These are phyloP conservation scores for Chaetura pelagica DNA, from an alignment of 2,113 vertebrate species.

Conservation along the genomic window DNA sequence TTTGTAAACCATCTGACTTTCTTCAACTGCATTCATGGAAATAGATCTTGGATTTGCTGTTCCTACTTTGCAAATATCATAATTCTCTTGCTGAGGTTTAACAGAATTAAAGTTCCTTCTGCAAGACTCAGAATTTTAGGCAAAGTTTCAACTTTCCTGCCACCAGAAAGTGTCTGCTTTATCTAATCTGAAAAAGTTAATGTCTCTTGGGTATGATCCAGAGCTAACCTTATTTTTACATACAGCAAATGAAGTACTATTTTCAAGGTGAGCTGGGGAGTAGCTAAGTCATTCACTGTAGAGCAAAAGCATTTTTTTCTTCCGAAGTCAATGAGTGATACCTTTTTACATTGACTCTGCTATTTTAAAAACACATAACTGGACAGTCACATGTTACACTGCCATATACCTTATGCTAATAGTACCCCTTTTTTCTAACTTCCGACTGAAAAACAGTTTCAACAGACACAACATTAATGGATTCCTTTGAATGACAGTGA, in stretches of 20 bases:
- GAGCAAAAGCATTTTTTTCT: background rate
- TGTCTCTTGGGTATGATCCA: constrained; percentile 6
- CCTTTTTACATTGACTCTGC: background rate
- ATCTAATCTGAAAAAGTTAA: constrained; percentile 41
- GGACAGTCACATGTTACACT: background rate
- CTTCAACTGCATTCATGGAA: background rate
- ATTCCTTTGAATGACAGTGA: background rate
- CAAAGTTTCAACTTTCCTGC: constrained; percentile 18
- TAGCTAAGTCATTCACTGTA: background rate
- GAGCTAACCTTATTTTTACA: constrained; percentile 5
- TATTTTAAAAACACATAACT: background rate
- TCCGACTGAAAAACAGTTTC: background rate
- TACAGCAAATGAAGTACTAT: background rate
- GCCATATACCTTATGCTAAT: background rate
- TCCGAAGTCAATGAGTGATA: background rate
- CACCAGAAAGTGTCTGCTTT: constrained; percentile 30
- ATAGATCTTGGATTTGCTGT: background rate
- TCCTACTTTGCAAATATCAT: background rate
- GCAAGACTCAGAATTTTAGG: background rate
- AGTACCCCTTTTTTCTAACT: background rate
- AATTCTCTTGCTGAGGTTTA: background rate
- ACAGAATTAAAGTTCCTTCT: background rate
- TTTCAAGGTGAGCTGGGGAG: background rate
- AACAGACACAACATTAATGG: background rate
- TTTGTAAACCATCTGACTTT: background rate